Evolutionary conservation across 2,888 invertebrate genomes (phyloP).

Genomic region (Patella pellucida): DNA sequence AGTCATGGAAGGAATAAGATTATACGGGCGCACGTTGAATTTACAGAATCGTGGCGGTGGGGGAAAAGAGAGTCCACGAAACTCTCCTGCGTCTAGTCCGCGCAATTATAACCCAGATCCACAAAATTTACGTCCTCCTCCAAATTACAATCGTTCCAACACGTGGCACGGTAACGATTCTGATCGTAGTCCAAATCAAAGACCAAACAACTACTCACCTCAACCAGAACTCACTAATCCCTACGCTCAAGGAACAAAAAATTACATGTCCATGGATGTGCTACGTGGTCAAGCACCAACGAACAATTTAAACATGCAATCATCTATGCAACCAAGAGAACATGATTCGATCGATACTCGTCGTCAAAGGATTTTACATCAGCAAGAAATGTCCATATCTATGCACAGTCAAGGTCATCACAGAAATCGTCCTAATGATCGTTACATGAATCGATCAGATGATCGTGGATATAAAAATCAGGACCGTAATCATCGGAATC

Average conservation of each 20-base stretch:
- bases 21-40: conserved; percentile 75
- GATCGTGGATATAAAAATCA: background rate
- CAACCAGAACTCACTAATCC: conserved; percentile 12
- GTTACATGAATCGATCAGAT: background rate
- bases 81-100: conserved; percentile 7
- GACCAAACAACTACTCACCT: conserved; percentile 15
- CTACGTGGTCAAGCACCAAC: conserved; percentile 26
- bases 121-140: conserved; percentile 13
- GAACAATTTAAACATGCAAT: conserved; percentile 14
- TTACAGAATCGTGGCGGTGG: conserved; percentile 51
- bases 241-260: conserved; percentile 15
- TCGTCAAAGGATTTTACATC: conserved; percentile 35
- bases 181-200: conserved; percentile 4
- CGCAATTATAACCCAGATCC: conserved; percentile 15
- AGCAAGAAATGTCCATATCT: conserved; percentile 30
- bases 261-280: conserved; percentile 14
- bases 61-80: background rate
- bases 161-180: conserved; percentile 44
- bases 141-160: conserved; percentile 37
- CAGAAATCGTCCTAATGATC: background rate
- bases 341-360: conserved; percentile 31
- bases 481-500: background rate
- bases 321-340: conserved; percentile 5
- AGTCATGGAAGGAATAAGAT: conserved; percentile 79
- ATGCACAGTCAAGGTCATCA: conserved; percentile 31